Base-by-base conservation (phyloP, 2,113 vertebrate species). In the Paradoxurus hermaphroditus region DNA sequence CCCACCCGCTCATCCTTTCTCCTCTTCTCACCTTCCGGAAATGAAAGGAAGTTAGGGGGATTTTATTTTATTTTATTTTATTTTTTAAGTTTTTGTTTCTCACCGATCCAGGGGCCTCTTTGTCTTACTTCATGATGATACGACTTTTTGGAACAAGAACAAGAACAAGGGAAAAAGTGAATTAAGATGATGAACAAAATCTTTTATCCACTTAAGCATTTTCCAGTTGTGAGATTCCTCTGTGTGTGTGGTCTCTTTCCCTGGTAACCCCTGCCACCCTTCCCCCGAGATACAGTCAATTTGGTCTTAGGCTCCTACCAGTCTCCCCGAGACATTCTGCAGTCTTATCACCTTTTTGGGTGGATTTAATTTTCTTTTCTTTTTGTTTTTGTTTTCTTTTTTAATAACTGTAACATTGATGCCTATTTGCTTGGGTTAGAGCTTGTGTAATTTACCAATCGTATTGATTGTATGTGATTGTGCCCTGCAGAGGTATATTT, bases 391-490 rank as follows among this genome's bases (percentile, higher is more conserved):
- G 98, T 98, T 88, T 46, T 41, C 27, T 25, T 72, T 83, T 27
- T 7, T 85, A 98, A 96, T 98, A 98, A 99, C 98, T 98, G 99
- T 99, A 99, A 99, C 98, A 98, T 99, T 98, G 98, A 98, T 99
- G 98, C 98, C 98, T 99, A 98, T 98, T 99, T 99, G 99, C 99
- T 99, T 99, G 99, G 98, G 98, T 98, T 99, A 99, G 98, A 99
- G 98, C 99, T 99, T 98, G 97, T 99, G 98, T 99, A 98, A 99
- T 99, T 99, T 99, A 98, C 99, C 99, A 99, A 99, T 99, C 99
- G 98, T 99, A 99, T 99, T 99, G 99, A 99, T 99, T 99, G 99
- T 99, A 98, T 98, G 98, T 99, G 99, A 99, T 99, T 99, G 98
- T 99, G 99, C 99, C 99, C 99, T 99, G 98, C 98, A 97, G 99